Evolutionary conservation across 2,113 vertebrate species (phyloP).

Genomic region (Phaethornis superciliosus): DNA sequence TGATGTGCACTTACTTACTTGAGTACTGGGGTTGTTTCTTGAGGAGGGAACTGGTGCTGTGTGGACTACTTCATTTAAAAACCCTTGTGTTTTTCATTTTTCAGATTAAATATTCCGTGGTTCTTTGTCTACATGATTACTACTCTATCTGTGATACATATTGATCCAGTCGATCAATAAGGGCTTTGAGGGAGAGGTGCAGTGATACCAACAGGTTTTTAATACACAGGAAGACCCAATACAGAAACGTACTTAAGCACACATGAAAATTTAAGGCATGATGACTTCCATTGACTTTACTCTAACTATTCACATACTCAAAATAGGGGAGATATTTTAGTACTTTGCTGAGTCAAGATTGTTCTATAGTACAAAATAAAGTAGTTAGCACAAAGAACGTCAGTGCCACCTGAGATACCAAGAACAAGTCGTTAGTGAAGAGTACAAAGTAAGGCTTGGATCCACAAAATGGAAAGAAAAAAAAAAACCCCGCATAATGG

Average conservation of each 20-base stretch:
- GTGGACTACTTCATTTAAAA: not conserved
- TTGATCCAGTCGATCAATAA: not conserved
- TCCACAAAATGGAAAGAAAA: not conserved
- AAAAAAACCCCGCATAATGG: not conserved
- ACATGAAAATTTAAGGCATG: not conserved
- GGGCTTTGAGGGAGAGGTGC: not conserved
- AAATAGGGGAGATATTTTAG: not conserved
- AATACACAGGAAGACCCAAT: not conserved
- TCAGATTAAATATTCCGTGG: rapidly evolving
- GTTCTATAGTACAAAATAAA: not conserved
- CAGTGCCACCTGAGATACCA: not conserved
- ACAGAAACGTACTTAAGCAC: not conserved
- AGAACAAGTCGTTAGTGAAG: not conserved
- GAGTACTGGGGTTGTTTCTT: not conserved
- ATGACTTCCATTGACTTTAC: not conserved
- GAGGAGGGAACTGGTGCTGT: not conserved
- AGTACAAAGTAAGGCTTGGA: not conserved
- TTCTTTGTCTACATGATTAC: not conserved
- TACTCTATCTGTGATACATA: not conserved
- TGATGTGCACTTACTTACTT: not conserved
- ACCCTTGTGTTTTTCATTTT: not conserved
- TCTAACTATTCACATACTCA: not conserved
- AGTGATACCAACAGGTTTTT: conserved; percentile 6
- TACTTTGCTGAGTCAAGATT: conserved; percentile 23
- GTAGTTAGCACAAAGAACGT: not conserved